Evolutionary conservation across 2,888 invertebrate genomes (phyloP).

Genomic region (Pardosa pseudoannulata): DNA sequence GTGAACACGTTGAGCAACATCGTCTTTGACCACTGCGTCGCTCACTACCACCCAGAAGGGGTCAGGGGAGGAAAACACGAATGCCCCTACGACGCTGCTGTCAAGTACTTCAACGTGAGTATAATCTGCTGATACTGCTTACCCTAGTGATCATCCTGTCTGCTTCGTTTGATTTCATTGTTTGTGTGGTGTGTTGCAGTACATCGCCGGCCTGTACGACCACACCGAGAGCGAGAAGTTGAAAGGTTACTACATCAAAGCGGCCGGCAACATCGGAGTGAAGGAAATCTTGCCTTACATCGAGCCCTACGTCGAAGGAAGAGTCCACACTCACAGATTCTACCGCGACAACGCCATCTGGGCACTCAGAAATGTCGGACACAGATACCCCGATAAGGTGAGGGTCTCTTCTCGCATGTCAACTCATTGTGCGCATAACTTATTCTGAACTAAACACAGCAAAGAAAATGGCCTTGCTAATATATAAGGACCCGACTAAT

Average conservation of each 20-base stretch:
- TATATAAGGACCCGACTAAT: too few relatives aligned
- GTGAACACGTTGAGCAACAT: constrained; percentile 76
- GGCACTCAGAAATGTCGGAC: constrained; percentile 75
- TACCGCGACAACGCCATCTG: constrained; percentile 76
- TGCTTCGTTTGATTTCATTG: too few relatives aligned
- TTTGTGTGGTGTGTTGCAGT: constrained; percentile 24
- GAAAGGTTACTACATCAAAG: constrained; percentile 75
- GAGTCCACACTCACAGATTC: constrained; percentile 73
- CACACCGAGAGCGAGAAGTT: constrained; percentile 66
- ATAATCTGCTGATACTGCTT: too few relatives aligned
- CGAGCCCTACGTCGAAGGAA: constrained; percentile 74
- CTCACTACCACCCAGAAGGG: constrained; percentile 44
- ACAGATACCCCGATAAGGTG: constrained; percentile 72
- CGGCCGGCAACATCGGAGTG: constrained; percentile 77
- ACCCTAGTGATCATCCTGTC: too few relatives aligned
- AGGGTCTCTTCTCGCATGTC: too few relatives aligned
- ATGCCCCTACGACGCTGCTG: constrained; percentile 56
- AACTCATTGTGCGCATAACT: too few relatives aligned
- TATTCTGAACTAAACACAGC: too few relatives aligned
- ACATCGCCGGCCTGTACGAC: constrained; percentile 60
- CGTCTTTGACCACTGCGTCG: constrained; percentile 76
- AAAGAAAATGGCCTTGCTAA: too few relatives aligned
- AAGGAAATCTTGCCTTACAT: constrained; percentile 75
- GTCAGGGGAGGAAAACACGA: background rate
- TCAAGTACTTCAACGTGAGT: constrained; percentile 69